Conservation (phyloP, 2,797 vertebrate genomes). For the Melanitta fusca region DNA sequence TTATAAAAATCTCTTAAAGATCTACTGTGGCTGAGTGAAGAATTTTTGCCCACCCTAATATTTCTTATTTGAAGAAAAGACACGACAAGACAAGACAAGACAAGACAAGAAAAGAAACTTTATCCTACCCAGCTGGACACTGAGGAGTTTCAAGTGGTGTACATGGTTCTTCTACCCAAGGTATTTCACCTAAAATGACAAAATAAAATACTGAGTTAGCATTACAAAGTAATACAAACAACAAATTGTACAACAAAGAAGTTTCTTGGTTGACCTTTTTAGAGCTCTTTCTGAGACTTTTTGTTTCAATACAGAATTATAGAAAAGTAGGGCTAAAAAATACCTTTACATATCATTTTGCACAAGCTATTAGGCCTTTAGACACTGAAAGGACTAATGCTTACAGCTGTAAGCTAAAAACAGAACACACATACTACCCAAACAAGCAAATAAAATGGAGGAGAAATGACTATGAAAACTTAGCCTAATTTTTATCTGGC, state of each 20-base stretch:
- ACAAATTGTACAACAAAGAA: background rate
- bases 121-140: conserved; percentile 80
- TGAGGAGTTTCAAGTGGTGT: conserved; percentile 39
- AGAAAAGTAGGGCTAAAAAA: background rate
- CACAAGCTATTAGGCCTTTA: background rate
- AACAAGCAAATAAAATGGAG: background rate
- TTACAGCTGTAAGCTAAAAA: background rate
- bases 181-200: conserved; percentile 70
- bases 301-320: background rate
- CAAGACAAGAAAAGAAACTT: background rate
- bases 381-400: background rate
- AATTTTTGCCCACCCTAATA: background rate
- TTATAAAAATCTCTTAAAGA: background rate
- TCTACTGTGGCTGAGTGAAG: background rate
- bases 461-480: background rate
- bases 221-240: background rate
- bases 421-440: background rate
- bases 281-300: background rate
- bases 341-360: background rate
- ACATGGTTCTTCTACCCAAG: conserved; percentile 77
- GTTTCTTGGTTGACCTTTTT: background rate
- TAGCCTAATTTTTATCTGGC: background rate
- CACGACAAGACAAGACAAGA: too few relatives aligned
- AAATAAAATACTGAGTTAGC: background rate
- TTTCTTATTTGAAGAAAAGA: background rate